These are phyloP conservation scores for Esox masquinongy DNA, from an alignment of 2,797 vertebrate species.

Conservation along the genomic window DNA sequence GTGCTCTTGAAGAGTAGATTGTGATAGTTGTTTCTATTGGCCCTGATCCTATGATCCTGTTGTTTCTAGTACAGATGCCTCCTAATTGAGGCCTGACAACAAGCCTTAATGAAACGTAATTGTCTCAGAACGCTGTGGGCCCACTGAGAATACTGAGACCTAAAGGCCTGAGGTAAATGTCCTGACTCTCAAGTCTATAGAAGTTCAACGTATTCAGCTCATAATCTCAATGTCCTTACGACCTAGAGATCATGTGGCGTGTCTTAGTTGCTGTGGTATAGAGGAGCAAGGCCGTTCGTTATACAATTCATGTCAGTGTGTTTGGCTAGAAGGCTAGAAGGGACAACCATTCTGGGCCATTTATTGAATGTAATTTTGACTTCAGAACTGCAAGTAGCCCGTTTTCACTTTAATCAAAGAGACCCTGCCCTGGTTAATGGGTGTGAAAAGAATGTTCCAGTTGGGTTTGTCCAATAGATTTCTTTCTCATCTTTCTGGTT, in stretches of 20 bases:
- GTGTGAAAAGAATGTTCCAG: neutral
- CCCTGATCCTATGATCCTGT: slow-evolving; percentile 7
- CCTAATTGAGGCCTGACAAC: slow-evolving; percentile 33
- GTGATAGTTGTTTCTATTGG: slow-evolving; percentile 7
- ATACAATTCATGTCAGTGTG: neutral
- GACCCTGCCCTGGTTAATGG: slow-evolving; percentile 5
- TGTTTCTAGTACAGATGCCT: slow-evolving; percentile 20
- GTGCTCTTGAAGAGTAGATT: slow-evolving; percentile 26
- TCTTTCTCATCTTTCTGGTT: slow-evolving; percentile 4
- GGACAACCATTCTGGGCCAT: neutral
- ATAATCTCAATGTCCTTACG: neutral
- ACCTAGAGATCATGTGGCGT: neutral
- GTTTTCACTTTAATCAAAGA: slow-evolving; percentile 4
- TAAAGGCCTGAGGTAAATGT: slow-evolving; percentile 16
- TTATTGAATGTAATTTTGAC: slow-evolving; percentile 8
- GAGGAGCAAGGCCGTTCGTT: neutral
- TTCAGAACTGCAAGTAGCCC: neutral
- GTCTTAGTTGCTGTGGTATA: neutral
- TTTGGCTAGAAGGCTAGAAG: neutral
- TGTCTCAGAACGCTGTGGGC: slow-evolving; percentile 19
- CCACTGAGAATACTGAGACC: slow-evolving; percentile 19
- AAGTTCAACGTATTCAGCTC: neutral
- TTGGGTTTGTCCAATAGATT: slow-evolving; percentile 3
- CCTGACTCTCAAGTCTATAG: slow-evolving; percentile 12
- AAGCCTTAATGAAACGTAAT: slow-evolving; percentile 16